Conservation (phyloP, 1,140 invertebrate genomes). For the Brachionus paranguensis region DNA sequence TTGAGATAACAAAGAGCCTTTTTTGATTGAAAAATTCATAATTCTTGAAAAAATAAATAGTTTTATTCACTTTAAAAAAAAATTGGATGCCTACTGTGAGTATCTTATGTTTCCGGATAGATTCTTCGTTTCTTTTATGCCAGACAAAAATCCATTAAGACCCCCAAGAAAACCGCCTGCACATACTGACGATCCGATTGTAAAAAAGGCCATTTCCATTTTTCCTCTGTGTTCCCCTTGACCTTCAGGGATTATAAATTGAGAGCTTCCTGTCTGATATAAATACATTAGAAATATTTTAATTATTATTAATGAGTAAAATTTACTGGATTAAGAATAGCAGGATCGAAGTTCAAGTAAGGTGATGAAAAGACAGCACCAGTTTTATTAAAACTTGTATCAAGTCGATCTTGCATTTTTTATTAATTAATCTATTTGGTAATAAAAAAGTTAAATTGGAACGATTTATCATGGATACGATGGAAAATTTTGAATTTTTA, state of each 20-base stretch:
- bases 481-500: background rate
- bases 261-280: background rate
- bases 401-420: constrained; percentile 38
- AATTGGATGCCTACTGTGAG: background rate
- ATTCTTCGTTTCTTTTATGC: constrained; percentile 33
- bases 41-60: constrained; percentile 1
- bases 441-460: background rate
- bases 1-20: constrained; percentile 8
- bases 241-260: constrained; percentile 29
- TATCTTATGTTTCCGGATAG: constrained; percentile 23
- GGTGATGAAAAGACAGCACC: constrained; percentile 23
- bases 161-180: constrained; percentile 30
- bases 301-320: no score
- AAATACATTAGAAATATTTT: background rate
- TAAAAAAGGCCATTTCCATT: constrained; percentile 40
- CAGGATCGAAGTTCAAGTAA: constrained; percentile 29
- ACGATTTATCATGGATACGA: background rate
- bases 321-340: constrained; percentile 22
- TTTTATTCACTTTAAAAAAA: background rate
- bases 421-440: background rate
- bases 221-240: constrained; percentile 29
- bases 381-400: background rate
- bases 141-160: background rate
- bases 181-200: constrained; percentile 31
- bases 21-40: constrained; percentile 33